Evolutionary conservation across 1,140 invertebrate species (phyloP).

Genomic region (Papilio aristodemus): DNA sequence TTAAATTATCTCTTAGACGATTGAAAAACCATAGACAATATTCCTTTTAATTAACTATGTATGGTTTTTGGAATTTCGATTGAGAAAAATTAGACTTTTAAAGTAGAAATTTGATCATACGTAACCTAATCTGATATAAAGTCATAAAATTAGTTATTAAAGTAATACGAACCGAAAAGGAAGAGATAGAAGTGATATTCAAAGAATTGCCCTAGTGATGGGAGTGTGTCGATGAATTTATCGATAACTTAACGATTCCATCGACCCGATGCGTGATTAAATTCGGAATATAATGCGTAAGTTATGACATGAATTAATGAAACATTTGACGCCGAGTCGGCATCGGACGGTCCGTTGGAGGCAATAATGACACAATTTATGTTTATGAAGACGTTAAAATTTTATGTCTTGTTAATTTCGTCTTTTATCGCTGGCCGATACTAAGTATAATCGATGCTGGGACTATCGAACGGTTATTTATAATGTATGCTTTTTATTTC

Average conservation of each 20-base stretch:
- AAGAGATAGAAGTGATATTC: slow-evolving; percentile 14
- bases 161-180: background rate
- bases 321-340: slow-evolving; percentile 30
- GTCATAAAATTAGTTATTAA: slow-evolving; percentile 20
- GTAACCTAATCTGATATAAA: slow-evolving; percentile 5
- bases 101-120: background rate
- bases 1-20: too few relatives aligned
- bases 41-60: background rate
- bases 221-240: slow-evolving; percentile 14
- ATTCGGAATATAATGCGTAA: slow-evolving; percentile 31
- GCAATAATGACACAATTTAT: slow-evolving; percentile 32
- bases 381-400: slow-evolving; percentile 32
- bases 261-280: slow-evolving; percentile 26
- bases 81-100: background rate
- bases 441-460: slow-evolving; percentile 11
- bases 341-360: background rate
- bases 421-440: slow-evolving; percentile 29
- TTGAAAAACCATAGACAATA: too few relatives aligned
- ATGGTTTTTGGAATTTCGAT: background rate
- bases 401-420: slow-evolving; percentile 34
- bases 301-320: slow-evolving; percentile 33
- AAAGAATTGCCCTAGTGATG: slow-evolving; percentile 26
- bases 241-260: slow-evolving; percentile 30
- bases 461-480: background rate
- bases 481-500: slow-evolving; percentile 16